Evolutionary conservation across 2,797 vertebrate species (phyloP), one percentile per base, ranked within the genome.

Genomic region (Zonotrichia albicollis): DNA sequence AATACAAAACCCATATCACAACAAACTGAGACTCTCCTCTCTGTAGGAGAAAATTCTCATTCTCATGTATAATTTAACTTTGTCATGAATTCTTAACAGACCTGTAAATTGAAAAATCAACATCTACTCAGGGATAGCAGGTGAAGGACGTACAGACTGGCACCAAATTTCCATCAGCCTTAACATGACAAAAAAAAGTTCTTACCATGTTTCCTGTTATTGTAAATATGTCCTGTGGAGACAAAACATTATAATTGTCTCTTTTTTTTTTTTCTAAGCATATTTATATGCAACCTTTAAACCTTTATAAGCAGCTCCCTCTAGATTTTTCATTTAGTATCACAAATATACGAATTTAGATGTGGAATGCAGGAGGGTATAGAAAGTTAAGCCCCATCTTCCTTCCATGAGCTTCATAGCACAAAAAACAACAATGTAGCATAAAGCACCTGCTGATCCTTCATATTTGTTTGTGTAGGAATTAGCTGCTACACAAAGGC

Each of bases 61-160:
- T 72, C 36, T 88, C 42, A 91, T 90, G 21, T 94, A 84, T 94
- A 91, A 94, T 94, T 88, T 92, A 94, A 9, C 34, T 81, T 87
- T 71, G 55, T 64, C 62, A 82, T 94, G 82, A 96, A 91, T 95
- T 92, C 79, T 94, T 95, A 96, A 92, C 60, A 87, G 66, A 86
- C 12, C 38, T 91, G 23, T 75, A 96, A 91, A 95, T 90, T 93
- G 82, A 64, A 95, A 96, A 96, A 90, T 82, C 89, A 95, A 78
- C 89, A 93, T 76, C 82, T 87, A 45, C 27, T 91, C 55, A 57
- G 66, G 57, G 29, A 89, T 75, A 91, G 14, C 34, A 96, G 66
- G 53, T 92, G 92, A 96, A 95, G 93, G 89, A 92, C 92, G 73
- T 57, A 32, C 26, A 84, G 34, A 3, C 51, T 70, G 67, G 40